phyloP scores from a whole-genome alignment of 2,797 vertebrate species.

The Cyprinodon diabolis region DNA sequence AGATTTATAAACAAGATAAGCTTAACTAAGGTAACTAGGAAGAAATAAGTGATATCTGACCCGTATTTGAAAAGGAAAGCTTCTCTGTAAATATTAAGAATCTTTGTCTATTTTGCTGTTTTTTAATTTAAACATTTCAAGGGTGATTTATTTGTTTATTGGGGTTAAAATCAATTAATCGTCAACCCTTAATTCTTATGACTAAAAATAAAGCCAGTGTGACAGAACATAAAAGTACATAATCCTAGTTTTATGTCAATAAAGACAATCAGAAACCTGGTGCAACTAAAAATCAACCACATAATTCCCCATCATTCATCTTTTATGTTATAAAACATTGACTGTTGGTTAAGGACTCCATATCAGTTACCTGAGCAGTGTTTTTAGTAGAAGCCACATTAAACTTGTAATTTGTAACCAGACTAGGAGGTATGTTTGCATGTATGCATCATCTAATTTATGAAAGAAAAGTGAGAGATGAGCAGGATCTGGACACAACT shows the following conservation, averaged over 20 bases:
- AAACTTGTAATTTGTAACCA: not conserved
- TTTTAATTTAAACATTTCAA: not conserved
- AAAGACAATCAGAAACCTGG: not conserved
- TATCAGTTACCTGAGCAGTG: too few species aligned
- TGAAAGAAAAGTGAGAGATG: not conserved
- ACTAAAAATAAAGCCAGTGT: too few species aligned
- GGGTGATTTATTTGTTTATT: not conserved
- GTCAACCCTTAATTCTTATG: too few species aligned
- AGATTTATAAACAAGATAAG: not conserved
- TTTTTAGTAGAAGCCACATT: not conserved
- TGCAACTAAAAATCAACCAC: not conserved
- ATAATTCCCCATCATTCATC: not conserved
- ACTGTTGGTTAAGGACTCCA: not conserved
- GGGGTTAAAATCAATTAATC: not conserved
- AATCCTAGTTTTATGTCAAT: not conserved
- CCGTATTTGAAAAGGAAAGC: not conserved
- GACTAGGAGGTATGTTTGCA: not conserved
- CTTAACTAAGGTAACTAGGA: not conserved
- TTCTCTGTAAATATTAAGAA: not conserved
- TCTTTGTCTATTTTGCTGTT: not conserved
- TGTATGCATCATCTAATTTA: not conserved
- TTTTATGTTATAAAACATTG: not conserved
- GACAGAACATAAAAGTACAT: too few species aligned
- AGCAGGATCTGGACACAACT: constrained; percentile 30
- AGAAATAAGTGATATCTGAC: not conserved